Evolutionary conservation across 1,140 invertebrate genomes (phyloP), one percentile per base, ranked within the genome.

Genomic region (Cydia amplana): DNA sequence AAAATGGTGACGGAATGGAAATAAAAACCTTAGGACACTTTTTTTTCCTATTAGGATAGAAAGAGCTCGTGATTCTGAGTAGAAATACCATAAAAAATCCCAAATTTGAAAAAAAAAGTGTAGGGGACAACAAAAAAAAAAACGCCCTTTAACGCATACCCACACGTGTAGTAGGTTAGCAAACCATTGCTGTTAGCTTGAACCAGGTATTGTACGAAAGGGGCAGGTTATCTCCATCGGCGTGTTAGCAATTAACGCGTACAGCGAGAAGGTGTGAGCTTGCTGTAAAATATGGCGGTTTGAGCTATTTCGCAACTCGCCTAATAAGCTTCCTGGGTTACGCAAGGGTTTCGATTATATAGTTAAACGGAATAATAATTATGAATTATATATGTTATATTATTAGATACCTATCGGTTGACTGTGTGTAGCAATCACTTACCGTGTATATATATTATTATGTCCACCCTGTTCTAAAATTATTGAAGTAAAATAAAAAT

Each of bases 201-300:
- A 23, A 7, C 55, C 18, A 23, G 55, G 55, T 67, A 67, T 32
- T 67, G 64, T 67, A 16, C 65, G 32, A 70, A 70, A 70, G 65
- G 18, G 32, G 1, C 16, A 60, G 65, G 65, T 70, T 70, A 70
- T 36, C 28, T 36, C 65, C 18, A 18, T 43, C 32, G 9, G 32
- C 65, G 65, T 70, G 65, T 70, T 70, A 18, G 65, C 65, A 70
- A 70, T 70, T 70, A 70, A 70, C 65, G 9, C 28, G 25, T 70
- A 70, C 65, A 70, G 4, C 25, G 64, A 70, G 65, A 36, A 70
- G 65, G 65, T 70, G 28, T 70, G 65, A 70, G 65, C 65, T 36
- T 23, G n/a, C 28, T 12, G 16, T 70, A 43, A 70, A 70, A 36
- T 40, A 70, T 70, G 32, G 65, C 36, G 28, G 49, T 67, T 40